Evolutionary conservation across 2,888 invertebrate species (phyloP), one percentile per base, ranked within the genome.

Genomic region (Microctonus aethiopoides): DNA sequence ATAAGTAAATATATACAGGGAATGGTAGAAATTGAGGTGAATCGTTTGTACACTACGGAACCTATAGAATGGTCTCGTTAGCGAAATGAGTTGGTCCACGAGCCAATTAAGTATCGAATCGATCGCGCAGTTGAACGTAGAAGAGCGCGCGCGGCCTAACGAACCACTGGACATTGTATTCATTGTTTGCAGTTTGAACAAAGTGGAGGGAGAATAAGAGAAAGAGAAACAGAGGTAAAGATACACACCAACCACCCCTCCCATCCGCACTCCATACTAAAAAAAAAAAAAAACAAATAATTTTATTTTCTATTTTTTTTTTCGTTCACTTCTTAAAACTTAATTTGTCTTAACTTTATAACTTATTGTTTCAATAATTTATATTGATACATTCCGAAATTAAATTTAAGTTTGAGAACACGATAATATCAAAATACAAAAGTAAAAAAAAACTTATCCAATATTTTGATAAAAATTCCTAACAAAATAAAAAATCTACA

Each of bases 101-200:
- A 76, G 76, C 76, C 76, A 76, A 76, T 76, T 76, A 76, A 76
- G 73, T 74, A 74, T 76, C 73, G 74, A 75, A 74, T 74, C 72
- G 74, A 74, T 74, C 72, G 70, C 72, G 52, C 62, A 71, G 74
- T 76, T 76, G 72, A 60, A 73, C 70, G 69, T n/a, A 70, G 68
- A 72, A 46, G 71, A 72, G 70, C 66, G 66, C 61, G 63, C 16
- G 46, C 46, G 36, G 24, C 70, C 73, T 76, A 76, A 76, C 76
- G 76, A 76, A 72, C 74, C 74, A 65, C 72, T 72, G 76, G 74
- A 76, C 74, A 76, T 76, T 76, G 73, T 76, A 74, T 72, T 76
- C 76, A 76, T 76, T 76, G 76, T 76, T 76, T 70, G 73, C n/a
- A n/a, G n/a, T 67, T 67, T 68, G 68, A 74, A 74, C 71, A 72